Conservation (phyloP, 2,888 invertebrate genomes). For the Napeogenes inachia region DNA sequence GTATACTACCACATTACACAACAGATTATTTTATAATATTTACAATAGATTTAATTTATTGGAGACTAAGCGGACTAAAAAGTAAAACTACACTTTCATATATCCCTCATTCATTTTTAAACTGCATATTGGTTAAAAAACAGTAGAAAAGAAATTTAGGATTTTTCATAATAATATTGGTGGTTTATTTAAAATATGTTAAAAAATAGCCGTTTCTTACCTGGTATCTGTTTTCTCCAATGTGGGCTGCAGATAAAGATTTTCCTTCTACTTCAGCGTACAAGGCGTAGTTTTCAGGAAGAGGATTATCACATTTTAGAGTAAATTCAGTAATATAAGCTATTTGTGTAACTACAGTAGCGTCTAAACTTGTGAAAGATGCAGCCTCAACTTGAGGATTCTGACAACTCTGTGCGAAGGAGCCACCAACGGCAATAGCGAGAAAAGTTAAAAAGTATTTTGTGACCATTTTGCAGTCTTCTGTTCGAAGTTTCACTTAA, state of each 20-base stretch:
- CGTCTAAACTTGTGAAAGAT: conserved; percentile 94
- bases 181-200: too few species aligned
- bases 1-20: too few species aligned
- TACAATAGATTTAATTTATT: too few species aligned
- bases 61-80: too few species aligned
- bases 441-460: conserved; percentile 54
- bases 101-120: too few species aligned
- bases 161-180: too few species aligned
- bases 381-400: conserved; percentile 85
- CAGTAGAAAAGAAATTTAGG: too few species aligned
- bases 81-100: too few species aligned
- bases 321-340: conserved; percentile 95
- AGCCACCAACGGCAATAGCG: conserved; percentile 47
- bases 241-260: conserved; percentile 88
- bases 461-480: conserved; percentile 66
- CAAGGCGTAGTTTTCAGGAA: conserved; percentile 82
- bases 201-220: conserved; percentile 68
- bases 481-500: conserved; percentile 40
- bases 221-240: conserved; percentile 89
- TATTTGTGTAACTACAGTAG: conserved; percentile 91
- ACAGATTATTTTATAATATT: too few species aligned
- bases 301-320: conserved; percentile 84
- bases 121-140: too few species aligned
- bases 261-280: conserved; percentile 94
- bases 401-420: conserved; percentile 55